Evolutionary conservation across 2,888 invertebrate genomes (phyloP).

Genomic region (Folsomia manolachei): DNA sequence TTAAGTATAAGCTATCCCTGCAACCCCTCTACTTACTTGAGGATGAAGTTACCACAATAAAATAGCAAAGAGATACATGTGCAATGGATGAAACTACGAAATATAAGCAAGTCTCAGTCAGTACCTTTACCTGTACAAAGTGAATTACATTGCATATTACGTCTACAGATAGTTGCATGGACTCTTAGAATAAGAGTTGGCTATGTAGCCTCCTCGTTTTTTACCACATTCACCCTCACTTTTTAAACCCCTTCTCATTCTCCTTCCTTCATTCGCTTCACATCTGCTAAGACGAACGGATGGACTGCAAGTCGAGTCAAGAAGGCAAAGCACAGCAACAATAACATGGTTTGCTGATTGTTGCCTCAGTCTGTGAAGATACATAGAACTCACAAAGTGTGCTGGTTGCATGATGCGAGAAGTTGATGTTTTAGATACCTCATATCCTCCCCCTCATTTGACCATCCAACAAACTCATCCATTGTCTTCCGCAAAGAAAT

Average conservation of each 20-base stretch:
- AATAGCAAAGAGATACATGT: too few species aligned
- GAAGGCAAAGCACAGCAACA: too few species aligned
- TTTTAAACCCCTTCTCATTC: slow-evolving; percentile 21
- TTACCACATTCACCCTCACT: slow-evolving; percentile 16
- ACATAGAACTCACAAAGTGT: not conserved
- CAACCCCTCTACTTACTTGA: slow-evolving; percentile 9
- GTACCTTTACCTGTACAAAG: too few species aligned
- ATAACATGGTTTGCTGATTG: slow-evolving; percentile 17
- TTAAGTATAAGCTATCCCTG: too few species aligned
- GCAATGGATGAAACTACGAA: not conserved
- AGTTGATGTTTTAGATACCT: not conserved
- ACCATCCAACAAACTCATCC: not conserved
- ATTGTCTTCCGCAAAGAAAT: not conserved
- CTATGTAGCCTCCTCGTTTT: slow-evolving; percentile 10
- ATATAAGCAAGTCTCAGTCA: too few species aligned
- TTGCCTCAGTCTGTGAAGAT: not conserved
- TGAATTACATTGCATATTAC: too few species aligned
- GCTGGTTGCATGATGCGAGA: not conserved
- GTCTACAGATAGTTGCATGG: too few species aligned
- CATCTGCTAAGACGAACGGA: not conserved
- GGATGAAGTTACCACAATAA: too few species aligned
- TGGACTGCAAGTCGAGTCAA: not conserved
- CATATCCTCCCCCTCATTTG: not conserved
- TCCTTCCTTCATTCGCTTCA: not conserved
- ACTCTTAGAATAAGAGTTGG: too few species aligned